Conservation (phyloP, 2,888 invertebrate genomes). For the Limnephilus marmoratus region DNA sequence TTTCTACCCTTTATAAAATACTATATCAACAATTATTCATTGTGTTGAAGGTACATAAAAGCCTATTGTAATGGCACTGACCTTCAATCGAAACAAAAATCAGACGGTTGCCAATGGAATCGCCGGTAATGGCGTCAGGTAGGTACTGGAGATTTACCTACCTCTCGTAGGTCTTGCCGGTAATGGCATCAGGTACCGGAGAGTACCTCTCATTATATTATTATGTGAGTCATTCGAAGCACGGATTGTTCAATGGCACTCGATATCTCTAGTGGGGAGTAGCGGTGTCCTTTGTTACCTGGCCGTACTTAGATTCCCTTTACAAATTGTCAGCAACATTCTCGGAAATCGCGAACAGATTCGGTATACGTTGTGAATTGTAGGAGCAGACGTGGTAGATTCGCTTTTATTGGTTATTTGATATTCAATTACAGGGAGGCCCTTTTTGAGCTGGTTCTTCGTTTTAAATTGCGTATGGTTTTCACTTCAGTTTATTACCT, state of each 20-base stretch:
- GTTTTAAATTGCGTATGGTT: no score
- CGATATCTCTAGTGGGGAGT: neutral
- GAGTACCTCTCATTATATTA: neutral
- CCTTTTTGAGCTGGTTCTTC: no score
- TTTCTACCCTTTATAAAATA: neutral
- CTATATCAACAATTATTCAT: neutral
- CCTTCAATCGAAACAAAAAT: neutral
- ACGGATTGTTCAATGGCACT: slow-evolving; percentile 9
- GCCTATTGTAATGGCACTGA: neutral
- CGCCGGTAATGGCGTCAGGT: neutral
- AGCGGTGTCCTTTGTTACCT: neutral
- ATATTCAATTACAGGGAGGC: neutral
- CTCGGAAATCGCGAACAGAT: neutral
- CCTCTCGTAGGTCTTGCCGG: neutral
- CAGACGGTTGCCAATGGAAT: neutral
- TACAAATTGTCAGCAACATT: neutral
- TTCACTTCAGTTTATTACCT: no score
- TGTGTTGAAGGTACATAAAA: neutral
- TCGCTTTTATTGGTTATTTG: neutral
- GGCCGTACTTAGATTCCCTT: neutral
- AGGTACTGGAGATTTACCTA: neutral
- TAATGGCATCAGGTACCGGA: neutral
- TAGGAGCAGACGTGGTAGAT: neutral
- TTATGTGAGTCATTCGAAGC: slow-evolving; percentile 10
- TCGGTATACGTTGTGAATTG: neutral